Conservation (phyloP, 1,140 invertebrate genomes). For the Battus philenor region DNA sequence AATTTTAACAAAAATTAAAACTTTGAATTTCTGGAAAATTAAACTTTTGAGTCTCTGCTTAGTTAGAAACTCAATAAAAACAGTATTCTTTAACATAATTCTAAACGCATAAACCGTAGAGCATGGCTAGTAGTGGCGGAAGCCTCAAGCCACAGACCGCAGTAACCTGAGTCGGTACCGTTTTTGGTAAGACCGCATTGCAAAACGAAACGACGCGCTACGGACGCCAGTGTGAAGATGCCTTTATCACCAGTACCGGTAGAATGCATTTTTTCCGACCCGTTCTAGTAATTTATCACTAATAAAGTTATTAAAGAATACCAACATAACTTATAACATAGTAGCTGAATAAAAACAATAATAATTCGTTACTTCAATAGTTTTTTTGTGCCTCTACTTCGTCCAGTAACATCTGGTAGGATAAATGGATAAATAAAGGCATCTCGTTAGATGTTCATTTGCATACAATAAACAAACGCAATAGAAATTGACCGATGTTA, state of each 20-base stretch:
- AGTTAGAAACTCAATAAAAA: no score
- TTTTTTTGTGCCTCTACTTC: no score
- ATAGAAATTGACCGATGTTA: not conserved
- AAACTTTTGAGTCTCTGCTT: no score
- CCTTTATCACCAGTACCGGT: conserved; percentile 7
- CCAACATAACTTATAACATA: no score
- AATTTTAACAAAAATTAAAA: no score
- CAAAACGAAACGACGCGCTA: not conserved
- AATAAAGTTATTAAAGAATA: not conserved
- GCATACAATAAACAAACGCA: not conserved
- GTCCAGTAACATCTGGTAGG: no score
- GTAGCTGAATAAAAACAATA: no score
- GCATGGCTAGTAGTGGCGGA: not conserved
- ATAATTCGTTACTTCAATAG: no score
- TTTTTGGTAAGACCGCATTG: conserved; percentile 12
- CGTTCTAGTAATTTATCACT: not conserved
- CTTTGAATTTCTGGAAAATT: no score
- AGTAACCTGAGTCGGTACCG: conserved; percentile 6
- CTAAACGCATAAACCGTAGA: no score
- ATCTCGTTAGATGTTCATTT: not conserved
- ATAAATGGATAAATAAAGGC: not conserved
- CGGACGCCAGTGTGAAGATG: not conserved
- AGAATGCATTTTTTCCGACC: conserved; percentile 2
- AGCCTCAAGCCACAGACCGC: not conserved
- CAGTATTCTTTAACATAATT: no score